These are phyloP conservation scores for Pseudorasbora parva DNA, from an alignment of 2,113 vertebrate species.

Conservation along the genomic window DNA sequence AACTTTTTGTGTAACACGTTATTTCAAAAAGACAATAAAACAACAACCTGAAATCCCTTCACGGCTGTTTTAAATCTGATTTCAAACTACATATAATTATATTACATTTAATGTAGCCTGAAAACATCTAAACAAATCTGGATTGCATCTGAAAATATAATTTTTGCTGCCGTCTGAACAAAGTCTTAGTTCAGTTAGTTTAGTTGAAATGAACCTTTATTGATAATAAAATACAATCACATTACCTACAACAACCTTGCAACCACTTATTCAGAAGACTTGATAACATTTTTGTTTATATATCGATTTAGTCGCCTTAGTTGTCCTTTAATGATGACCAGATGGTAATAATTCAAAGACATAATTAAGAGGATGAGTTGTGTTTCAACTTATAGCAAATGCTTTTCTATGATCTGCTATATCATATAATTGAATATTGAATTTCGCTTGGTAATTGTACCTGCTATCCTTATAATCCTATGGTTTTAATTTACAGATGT, in stretches of 20 bases:
- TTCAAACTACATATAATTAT: too few relatives aligned
- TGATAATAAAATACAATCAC: neutral
- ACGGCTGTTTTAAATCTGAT: neutral
- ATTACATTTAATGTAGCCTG: neutral
- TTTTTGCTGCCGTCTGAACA: conserved; percentile 2
- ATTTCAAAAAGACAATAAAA: neutral
- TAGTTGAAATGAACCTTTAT: neutral
- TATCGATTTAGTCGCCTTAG: neutral
- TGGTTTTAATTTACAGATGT: neutral
- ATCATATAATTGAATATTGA: neutral
- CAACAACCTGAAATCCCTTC: neutral
- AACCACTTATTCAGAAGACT: neutral
- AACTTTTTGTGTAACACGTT: neutral
- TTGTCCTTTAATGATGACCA: neutral
- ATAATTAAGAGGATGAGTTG: neutral
- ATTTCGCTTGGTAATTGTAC: neutral
- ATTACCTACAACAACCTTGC: too few relatives aligned
- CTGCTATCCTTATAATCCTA: neutral
- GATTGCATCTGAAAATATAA: neutral
- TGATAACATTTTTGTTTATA: neutral
- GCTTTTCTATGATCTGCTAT: neutral
- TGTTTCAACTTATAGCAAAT: neutral
- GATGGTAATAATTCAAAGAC: neutral
- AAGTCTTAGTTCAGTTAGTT: neutral
- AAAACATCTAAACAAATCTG: neutral